Evolutionary conservation across 2,888 invertebrate species (phyloP), one percentile per base, ranked within the genome.

Genomic region (Corythucha ciliata): DNA sequence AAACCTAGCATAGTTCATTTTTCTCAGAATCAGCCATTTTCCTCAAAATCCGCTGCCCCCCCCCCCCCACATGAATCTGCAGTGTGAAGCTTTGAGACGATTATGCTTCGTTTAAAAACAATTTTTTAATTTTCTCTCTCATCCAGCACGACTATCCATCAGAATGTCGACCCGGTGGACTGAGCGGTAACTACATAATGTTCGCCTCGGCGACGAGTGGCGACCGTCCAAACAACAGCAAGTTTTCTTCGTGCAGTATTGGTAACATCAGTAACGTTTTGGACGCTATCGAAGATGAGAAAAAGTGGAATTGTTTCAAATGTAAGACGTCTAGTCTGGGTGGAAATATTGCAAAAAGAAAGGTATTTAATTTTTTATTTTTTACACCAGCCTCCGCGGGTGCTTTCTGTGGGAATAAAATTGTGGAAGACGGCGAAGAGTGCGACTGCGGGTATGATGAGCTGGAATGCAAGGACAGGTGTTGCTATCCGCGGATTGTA

Each of bases 391-490:
- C 81, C n/a, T 82, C 85, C 48, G 83, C 81, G 55, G 92, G 91
- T 53, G 92, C 97, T 24, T 98, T 97, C 79, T 99, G 98, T 70
- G 98, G 98, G 49, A 99, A 99, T 71, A 94, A 94, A 72, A 93
- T 99, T 63, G 92, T 93, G 1, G 98, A 99, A 68, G 86, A 83
- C 22, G 93, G 90, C 41, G 98, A 99, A 70, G 90, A 97, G 70
- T 99, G 98, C 67, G 98, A 99, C 69, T 93, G 92, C 65, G 92
- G 92, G 21, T 97, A 92, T 67, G 86, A 89, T 63, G 82, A 85
- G 57, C 81, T 82, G 12, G 96, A 97, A 65, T 98, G 97, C 70
- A 81, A 78, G 59, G 84, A 86, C 63, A 83, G 80, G 57, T 99
- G 98, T 68, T 99, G 98, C 69, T 90, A 92, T 69, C 93, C 94